phyloP scores from a whole-genome alignment of 1,140 invertebrate species.

The Hycleus phaleratus region DNA sequence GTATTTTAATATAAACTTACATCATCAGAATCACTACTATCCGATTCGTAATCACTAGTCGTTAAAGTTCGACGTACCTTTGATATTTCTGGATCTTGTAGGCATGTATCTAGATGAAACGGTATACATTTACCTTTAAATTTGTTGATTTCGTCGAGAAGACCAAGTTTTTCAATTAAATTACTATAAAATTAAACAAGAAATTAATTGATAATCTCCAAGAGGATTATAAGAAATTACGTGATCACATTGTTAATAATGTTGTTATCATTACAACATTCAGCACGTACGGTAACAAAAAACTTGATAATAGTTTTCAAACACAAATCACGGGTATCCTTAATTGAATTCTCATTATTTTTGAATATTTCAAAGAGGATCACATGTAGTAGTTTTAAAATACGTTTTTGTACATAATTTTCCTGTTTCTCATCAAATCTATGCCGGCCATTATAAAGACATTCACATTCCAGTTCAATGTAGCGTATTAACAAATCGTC shows the following conservation, averaged over 20 bases:
- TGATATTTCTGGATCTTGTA: neutral
- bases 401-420: too few relatives aligned
- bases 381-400: neutral
- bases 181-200: neutral
- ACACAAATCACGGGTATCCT: neutral
- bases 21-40: constrained; percentile 2
- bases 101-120: neutral
- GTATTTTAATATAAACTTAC: neutral
- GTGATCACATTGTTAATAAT: neutral
- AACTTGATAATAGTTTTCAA: constrained; percentile 2
- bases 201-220: neutral
- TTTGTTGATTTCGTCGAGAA: neutral
- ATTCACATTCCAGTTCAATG: constrained; percentile 6
- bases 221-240: neutral
- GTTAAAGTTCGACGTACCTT: neutral
- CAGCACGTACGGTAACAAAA: constrained; percentile 3
- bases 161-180: neutral
- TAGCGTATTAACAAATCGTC: constrained; percentile 3
- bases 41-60: constrained; percentile 9
- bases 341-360: neutral
- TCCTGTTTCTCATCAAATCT: too few relatives aligned
- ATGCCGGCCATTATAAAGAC: too few relatives aligned
- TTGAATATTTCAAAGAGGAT: constrained; percentile 2
- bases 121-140: constrained; percentile 4
- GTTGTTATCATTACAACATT: constrained; percentile 2